Conservation (phyloP, 2,888 invertebrate genomes). For the Lucinisca nassula region DNA sequence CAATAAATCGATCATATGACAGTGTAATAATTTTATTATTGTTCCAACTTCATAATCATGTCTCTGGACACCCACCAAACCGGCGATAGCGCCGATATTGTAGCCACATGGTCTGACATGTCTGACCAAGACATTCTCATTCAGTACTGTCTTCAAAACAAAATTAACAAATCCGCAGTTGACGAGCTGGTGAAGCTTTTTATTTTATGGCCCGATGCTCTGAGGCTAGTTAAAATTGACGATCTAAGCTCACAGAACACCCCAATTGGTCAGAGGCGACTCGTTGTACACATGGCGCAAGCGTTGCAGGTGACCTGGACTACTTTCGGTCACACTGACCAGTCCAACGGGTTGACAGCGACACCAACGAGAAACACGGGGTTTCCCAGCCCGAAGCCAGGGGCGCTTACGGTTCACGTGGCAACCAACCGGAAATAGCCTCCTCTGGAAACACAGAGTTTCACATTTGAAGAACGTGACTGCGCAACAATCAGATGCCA, state of each 20-base stretch:
- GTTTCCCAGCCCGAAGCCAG: too few relatives aligned
- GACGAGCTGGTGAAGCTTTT: not conserved
- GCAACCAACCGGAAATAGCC: too few relatives aligned
- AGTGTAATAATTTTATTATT: too few relatives aligned
- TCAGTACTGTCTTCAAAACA: not conserved
- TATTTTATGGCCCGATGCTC: conserved; percentile 2
- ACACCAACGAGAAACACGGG: not conserved
- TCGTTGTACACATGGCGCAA: not conserved
- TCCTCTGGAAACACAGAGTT: too few relatives aligned
- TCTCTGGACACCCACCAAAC: too few relatives aligned
- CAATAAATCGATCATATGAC: too few relatives aligned
- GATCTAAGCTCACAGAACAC: not conserved
- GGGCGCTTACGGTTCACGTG: too few relatives aligned
- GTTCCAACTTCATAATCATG: too few relatives aligned
- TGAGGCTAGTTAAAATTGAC: not conserved
- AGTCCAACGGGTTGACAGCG: not conserved
- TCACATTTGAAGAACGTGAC: too few relatives aligned
- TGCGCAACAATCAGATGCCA: not conserved
- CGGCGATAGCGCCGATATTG: too few relatives aligned
- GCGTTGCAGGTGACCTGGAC: not conserved
- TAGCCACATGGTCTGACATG: too few relatives aligned
- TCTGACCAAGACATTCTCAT: not conserved
- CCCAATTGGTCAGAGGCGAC: conserved; percentile 9
- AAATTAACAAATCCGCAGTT: not conserved
- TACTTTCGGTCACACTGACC: not conserved